Evolutionary conservation across 2,113 vertebrate species (phyloP).

Genomic region (Pitta sordida): DNA sequence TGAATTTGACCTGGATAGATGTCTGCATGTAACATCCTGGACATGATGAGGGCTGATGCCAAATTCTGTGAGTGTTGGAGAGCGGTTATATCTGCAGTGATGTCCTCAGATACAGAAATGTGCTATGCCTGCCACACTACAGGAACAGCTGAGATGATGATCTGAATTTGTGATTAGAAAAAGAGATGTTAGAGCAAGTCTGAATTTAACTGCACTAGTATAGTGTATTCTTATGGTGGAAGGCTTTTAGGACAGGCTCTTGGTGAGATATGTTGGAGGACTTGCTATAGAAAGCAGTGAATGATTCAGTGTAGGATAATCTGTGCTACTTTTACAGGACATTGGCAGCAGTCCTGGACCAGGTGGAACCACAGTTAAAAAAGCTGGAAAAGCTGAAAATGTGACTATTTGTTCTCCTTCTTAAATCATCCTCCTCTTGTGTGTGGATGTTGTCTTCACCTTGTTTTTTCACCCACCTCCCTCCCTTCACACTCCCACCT

Average conservation of each 20-base stretch:
- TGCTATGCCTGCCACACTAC: neutral
- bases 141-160: neutral
- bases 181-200: neutral
- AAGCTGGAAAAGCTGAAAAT: conserved; percentile 1
- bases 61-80: neutral
- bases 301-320: neutral
- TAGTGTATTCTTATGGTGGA: neutral
- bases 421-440: neutral
- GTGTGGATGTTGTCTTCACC: conserved; percentile 28
- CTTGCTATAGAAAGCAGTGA: neutral
- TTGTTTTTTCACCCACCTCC: neutral
- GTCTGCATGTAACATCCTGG: neutral
- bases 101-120: neutral
- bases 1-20: neutral
- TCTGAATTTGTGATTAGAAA: neutral
- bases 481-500: neutral
- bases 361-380: neutral
- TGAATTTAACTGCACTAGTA: neutral
- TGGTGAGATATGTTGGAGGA: neutral
- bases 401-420: neutral
- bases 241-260: neutral
- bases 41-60: neutral
- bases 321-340: neutral
- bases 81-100: neutral
- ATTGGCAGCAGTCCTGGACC: neutral